A percentile compares a stretch with the other conserved stretches of the same genome.
These are phyloP conservation scores for Platalea minor DNA, from an alignment of 2,797 vertebrate genomes.

Conservation along the genomic window DNA sequence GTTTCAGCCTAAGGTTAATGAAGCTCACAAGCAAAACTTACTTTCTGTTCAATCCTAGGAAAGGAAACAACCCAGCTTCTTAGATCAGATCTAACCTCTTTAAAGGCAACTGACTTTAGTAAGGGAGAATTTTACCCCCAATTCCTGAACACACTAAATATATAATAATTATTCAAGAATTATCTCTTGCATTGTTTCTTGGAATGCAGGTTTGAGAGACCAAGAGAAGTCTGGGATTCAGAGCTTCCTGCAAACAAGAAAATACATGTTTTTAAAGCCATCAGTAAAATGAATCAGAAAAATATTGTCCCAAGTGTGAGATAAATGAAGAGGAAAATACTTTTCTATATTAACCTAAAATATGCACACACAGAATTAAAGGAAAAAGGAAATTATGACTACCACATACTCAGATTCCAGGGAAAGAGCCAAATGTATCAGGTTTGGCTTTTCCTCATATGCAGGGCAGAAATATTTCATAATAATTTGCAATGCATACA, in stretches of 20 bases:
- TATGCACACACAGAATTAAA: neutral
- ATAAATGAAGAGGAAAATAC: neutral
- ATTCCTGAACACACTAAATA: neutral
- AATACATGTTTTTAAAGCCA: neutral
- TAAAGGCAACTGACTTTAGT: neutral
- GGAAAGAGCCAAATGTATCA: neutral
- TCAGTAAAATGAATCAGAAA: neutral
- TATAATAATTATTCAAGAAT: neutral
- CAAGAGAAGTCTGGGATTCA: neutral
- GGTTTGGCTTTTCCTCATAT: neutral
- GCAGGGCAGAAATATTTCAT: neutral
- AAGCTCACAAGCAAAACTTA: neutral
- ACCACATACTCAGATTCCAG: neutral
- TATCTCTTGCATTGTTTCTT: neutral
- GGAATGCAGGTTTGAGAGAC: neutral
- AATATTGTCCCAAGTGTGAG: neutral
- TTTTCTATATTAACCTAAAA: neutral
- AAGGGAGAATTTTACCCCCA: neutral
- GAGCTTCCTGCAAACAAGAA: neutral
- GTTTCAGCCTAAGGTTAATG: neutral
- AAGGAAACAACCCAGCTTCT: neutral
- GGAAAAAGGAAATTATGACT: neutral
- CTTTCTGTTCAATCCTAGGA: neutral
- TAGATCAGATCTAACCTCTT: neutral
- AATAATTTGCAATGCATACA: neutral